Evolutionary conservation across 2,113 vertebrate genomes (phyloP).

Genomic region (Scatophagus argus): DNA sequence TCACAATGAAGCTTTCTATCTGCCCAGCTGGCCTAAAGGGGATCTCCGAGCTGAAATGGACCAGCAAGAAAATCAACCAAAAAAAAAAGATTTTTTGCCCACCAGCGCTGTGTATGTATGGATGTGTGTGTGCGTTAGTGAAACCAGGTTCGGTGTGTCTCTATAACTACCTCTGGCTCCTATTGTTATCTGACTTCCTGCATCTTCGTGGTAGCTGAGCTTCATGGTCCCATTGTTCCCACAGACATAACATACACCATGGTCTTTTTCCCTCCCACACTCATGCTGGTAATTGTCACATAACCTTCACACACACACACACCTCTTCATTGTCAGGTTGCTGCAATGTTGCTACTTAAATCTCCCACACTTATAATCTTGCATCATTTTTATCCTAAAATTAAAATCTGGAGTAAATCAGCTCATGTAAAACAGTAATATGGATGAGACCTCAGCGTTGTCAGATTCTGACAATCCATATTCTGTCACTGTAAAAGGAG

Average conservation of each 20-base stretch:
- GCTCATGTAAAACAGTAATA: slow-evolving; percentile 35
- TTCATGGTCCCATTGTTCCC: slow-evolving; percentile 38
- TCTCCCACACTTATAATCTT: slow-evolving; percentile 7
- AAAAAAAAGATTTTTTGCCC: slow-evolving; percentile 27
- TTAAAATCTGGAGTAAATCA: slow-evolving; percentile 41
- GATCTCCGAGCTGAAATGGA: slow-evolving; percentile 44
- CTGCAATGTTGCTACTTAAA: slow-evolving; percentile 14
- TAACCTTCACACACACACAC: slow-evolving; percentile 16
- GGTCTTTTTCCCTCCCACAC: background rate
- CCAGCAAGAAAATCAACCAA: slow-evolving; percentile 26
- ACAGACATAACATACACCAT: slow-evolving; percentile 33
- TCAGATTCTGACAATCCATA: slow-evolving; percentile 31
- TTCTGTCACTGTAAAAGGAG: slow-evolving; percentile 42
- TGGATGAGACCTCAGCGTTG: slow-evolving; percentile 12
- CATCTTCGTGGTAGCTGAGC: slow-evolving; percentile 37
- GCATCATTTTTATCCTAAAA: slow-evolving; percentile 32
- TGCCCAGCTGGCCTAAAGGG: slow-evolving; percentile 52
- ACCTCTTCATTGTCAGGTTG: background rate
- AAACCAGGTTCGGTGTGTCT: slow-evolving; percentile 27
- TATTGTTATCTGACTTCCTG: slow-evolving; percentile 67
- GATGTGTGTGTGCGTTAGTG: slow-evolving; percentile 17
- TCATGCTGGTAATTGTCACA: slow-evolving; percentile 12
- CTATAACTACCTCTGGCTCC: slow-evolving; percentile 18
- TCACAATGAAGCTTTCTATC: slow-evolving; percentile 72
- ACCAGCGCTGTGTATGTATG: background rate